A percentile compares a stretch with the other conserved stretches of the same genome.
Conservation (phyloP, 1,140 invertebrate species). For the Hylyphantes graminicola region DNA sequence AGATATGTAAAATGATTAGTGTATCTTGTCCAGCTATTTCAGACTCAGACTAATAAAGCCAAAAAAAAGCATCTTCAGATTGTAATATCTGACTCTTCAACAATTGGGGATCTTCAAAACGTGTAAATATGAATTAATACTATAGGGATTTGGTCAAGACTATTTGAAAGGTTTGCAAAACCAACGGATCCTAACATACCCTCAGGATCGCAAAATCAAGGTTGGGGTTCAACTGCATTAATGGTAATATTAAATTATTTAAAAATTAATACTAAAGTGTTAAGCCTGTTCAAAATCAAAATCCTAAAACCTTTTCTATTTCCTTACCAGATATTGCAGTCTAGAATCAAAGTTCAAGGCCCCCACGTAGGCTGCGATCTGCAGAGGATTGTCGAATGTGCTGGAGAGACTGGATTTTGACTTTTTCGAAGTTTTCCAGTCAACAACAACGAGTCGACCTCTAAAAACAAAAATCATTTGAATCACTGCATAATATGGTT, state of each 20-base stretch:
- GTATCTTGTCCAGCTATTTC: too few relatives aligned
- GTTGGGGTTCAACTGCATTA: neutral
- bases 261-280: neutral
- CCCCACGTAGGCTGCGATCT: constrained; percentile 82
- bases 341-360: constrained; percentile 76
- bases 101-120: too few relatives aligned
- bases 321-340: constrained; percentile 53
- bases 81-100: too few relatives aligned
- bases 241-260: neutral
- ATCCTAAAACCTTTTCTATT: neutral
- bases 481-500: too few relatives aligned
- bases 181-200: neutral
- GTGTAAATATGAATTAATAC: too few relatives aligned
- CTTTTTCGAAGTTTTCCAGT: constrained; percentile 85
- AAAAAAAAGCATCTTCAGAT: too few relatives aligned
- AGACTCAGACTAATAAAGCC: too few relatives aligned
- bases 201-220: neutral
- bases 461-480: constrained; percentile 69
- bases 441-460: constrained; percentile 77
- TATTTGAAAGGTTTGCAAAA: neutral
- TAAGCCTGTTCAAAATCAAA: neutral
- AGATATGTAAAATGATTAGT: too few relatives aligned
- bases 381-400: constrained; percentile 82
- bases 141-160: too few relatives aligned
- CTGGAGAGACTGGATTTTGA: constrained; percentile 73